Evolutionary conservation across 1,140 invertebrate species (phyloP), one percentile per base, ranked within the genome.

Genomic region (Drosophila novamexicana): DNA sequence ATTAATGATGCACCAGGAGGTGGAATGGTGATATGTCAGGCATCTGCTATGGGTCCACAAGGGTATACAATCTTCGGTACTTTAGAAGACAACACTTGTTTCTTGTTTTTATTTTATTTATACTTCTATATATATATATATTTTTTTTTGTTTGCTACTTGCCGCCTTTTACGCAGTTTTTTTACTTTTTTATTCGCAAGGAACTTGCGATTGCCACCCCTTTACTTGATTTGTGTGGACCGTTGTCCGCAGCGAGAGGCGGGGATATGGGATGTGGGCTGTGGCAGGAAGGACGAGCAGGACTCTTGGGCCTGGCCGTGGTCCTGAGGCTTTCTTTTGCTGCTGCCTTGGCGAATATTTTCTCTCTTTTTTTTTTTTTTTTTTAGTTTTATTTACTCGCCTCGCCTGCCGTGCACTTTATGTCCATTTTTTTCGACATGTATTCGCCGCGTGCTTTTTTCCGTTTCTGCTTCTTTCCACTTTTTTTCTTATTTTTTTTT

Each of bases 131-230:
- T 32, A 14, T 29, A 47, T 37, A 2, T 10, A 12, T 3, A 5
- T 18, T 18, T 1, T 7, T 36, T 58, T 32, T 36, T 18, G 42
- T 34, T 7, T 7, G 29, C 14, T 36, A 42, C 36, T 53, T 61
- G 37, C n/a, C n/a, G 50, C 32, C 10, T 59, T 71, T 65, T 71
- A 53, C 54, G 59, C 42, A 71, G 40, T 65, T 75, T 63, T 65
- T 36, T 36, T 29, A 22, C 47, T 12, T 32, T 63, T 70, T 39
- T 56, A 64, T 71, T 74, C 52, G 72, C 72, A 75, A 32, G 49
- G 52, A 64, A 47, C 64, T 59, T 61, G 58, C 59, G 79, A 82
- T 52, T 86, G 79, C 79, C 83, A 83, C 79, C 83, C 83, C 84
- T 86, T 86, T 80, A 83, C 81, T 85, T 85, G 64, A 52, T 36